Conservation (phyloP, 2,113 vertebrate genomes). For the Chloroceryle aenea region DNA sequence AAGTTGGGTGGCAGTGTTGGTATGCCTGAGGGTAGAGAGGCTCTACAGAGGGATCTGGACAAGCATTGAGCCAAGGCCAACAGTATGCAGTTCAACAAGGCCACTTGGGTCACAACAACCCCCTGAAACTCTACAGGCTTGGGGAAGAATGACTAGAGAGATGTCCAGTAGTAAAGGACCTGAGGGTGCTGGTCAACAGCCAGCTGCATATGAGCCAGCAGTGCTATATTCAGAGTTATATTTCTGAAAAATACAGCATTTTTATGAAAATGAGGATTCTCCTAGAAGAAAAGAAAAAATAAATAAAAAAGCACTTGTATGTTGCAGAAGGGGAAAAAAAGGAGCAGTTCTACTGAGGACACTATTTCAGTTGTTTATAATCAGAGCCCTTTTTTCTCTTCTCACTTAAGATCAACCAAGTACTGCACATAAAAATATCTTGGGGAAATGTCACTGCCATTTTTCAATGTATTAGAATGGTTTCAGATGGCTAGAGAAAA, state of each 20-base stretch:
- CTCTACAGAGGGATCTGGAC: not conserved
- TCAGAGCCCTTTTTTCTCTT: not conserved
- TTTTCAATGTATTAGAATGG: slow-evolving; percentile 41
- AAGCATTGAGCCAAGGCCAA: not conserved
- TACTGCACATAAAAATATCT: not conserved
- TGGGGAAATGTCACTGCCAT: slow-evolving; percentile 38
- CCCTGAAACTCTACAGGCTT: not conserved
- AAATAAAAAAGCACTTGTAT: too few relatives aligned
- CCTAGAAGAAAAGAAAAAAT: not conserved
- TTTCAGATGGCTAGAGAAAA: slow-evolving; percentile 50
- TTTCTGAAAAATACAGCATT: not conserved
- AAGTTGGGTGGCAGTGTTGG: not conserved
- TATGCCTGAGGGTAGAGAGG: not conserved
- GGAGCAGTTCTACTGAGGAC: not conserved
- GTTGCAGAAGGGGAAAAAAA: accelerated
- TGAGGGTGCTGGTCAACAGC: not conserved
- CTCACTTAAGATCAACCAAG: not conserved
- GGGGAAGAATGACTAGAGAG: not conserved
- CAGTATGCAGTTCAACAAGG: not conserved
- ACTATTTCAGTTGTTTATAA: not conserved
- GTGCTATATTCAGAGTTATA: not conserved
- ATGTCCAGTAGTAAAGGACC: not conserved
- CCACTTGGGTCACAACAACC: too few relatives aligned
- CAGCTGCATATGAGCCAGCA: not conserved
- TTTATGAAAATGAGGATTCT: not conserved